Base-by-base conservation (phyloP, 2,888 invertebrate species). In the Clivina fossor region DNA sequence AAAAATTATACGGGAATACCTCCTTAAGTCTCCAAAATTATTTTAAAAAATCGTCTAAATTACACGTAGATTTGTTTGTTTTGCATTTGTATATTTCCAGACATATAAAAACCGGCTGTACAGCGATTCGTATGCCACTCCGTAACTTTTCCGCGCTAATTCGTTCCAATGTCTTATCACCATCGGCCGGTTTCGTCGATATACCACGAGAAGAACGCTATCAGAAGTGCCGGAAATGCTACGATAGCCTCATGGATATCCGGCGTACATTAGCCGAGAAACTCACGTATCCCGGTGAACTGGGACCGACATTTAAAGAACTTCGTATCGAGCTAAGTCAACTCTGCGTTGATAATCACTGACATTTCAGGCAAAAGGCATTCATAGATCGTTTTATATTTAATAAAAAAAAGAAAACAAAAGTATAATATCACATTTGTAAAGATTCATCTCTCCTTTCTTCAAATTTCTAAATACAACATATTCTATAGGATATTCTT, bases 121-220 rank as follows among this genome's bases (percentile, higher is more conserved):
- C 88, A 68, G 88, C 93, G 30, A 76, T 97, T 62, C 86, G 91
- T 70, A 80, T 96, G 64, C 90, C 97, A 64, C 80, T 97, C 63
- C 88, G 89, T 67, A 93, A 93, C 75, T 96, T 97, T 77, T 91
- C 92, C 55, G 85, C 90, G 32, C 90, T 95, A 61, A 96, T 97
- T 64, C 92, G 92, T 70, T 87, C 87, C 47, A 96, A 95, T 73
- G 84, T 95, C 47, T 83, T 87, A 65, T 85, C 89, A 22, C 90
- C 93, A 0, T 84, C 86, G 47, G 88, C 92, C 59, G 86, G 88
- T 43, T n/a, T n/a, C n/a, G 95, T 97, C 1, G 97, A 97, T 74
- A 92, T 97, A 50, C 86, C 93, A 2, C 83, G 94, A 44, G 97
- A 97, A 75, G 97, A 97, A 77, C 84, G 96, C 69, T 90, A 90